These are phyloP conservation scores for Sarcophaga rosellei DNA, from an alignment of 2,888 invertebrate species.

Conservation along the genomic window DNA sequence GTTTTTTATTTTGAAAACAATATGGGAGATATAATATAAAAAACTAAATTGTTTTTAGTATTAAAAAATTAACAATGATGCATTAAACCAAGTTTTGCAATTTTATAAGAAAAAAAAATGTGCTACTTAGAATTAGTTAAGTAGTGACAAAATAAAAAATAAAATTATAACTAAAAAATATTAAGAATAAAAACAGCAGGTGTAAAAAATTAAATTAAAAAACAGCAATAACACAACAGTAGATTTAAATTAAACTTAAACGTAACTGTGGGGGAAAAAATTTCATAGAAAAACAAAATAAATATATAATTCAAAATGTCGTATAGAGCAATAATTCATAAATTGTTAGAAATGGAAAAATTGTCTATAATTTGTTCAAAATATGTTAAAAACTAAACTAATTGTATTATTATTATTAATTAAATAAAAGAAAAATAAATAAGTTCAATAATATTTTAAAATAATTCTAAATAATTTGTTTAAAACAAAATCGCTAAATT, in stretches of 20 bases:
- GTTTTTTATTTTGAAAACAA: conserved; percentile 60
- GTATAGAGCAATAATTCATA: conserved; percentile 29
- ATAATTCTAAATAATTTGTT: conserved; percentile 56
- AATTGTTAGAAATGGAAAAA: conserved; percentile 23
- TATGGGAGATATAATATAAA: conserved; percentile 43
- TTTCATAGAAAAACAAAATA: conserved; percentile 40
- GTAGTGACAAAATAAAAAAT: conserved; percentile 49
- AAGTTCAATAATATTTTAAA: conserved; percentile 47
- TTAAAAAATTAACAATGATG: conserved; percentile 67
- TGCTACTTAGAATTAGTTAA: conserved; percentile 68
- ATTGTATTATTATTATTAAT: conserved; percentile 41
- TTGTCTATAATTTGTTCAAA: conserved; percentile 58
- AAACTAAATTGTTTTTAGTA: conserved; percentile 58
- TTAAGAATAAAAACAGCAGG: conserved; percentile 52
- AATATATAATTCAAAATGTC: conserved; percentile 40
- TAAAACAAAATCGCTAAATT: conserved; percentile 61
- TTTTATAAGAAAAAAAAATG: conserved; percentile 65
- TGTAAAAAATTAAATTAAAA: conserved; percentile 40
- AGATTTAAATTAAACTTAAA: conserved; percentile 56
- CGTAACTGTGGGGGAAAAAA: conserved; percentile 30
- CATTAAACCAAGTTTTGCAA: conserved; percentile 68
- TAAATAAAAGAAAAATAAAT: conserved; percentile 58
- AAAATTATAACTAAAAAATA: conserved; percentile 56
- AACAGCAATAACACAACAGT: conserved; percentile 66
- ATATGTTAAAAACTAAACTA: conserved; percentile 33